Conservation (phyloP, 2,113 vertebrate genomes). For the cattle (Bos taurus) region ARS-UCD2.0 NC_037338.1:94520501-94521000, state of each 20-base stretch:
- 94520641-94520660: neutral
- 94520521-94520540: neutral
- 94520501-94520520: neutral
- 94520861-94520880: constrained; percentile 90
- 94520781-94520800: neutral
- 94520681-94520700: neutral
- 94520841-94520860: neutral
- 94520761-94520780: neutral
- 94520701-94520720: no score
- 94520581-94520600: neutral
- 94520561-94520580: neutral
- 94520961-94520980: constrained; percentile 88
- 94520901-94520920: constrained; percentile 81
- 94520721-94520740: neutral
- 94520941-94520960: constrained; percentile 81
- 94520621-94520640: neutral
- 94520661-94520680: neutral
- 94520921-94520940: constrained; percentile 77
- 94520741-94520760: neutral
- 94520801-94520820: neutral
- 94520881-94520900: constrained; percentile 79
- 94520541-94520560: neutral
- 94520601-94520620: neutral
- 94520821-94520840: neutral
- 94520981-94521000: constrained; percentile 83